A percentile compares a stretch with the other conserved stretches of the same genome.
Conservation (phyloP, 1,140 invertebrate genomes). For the Solen grandis region DNA sequence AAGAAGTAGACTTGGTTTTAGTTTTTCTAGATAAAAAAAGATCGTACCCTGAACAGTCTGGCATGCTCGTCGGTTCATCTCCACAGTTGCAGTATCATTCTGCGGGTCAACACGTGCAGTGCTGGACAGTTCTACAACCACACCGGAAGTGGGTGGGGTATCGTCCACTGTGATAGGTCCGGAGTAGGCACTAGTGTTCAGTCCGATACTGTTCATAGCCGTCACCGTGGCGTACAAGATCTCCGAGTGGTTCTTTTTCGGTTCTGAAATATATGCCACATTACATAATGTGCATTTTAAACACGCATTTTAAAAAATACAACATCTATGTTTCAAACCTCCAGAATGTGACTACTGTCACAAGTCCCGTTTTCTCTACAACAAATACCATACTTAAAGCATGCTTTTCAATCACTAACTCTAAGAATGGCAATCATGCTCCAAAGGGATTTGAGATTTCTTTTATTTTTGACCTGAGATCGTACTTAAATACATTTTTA, state of each 20-base stretch:
- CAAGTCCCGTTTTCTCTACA: background rate
- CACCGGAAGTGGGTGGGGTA: constrained; percentile 50
- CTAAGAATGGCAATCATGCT: too few species aligned
- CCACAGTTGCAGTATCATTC: constrained; percentile 19
- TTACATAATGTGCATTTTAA: too few species aligned
- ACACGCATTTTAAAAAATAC: background rate
- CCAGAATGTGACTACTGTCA: background rate
- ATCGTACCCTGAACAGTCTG: constrained; percentile 41
- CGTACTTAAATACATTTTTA: background rate
- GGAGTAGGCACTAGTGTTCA: constrained; percentile 34
- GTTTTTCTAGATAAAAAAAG: background rate
- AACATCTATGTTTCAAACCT: background rate
- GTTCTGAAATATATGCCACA: constrained; percentile 1
- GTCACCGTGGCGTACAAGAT: constrained; percentile 48
- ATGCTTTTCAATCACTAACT: background rate
- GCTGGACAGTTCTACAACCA: constrained; percentile 53
- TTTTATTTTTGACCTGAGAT: background rate
- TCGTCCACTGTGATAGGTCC: constrained; percentile 45
- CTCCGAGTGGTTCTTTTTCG: constrained; percentile 12
- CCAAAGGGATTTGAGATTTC: background rate
- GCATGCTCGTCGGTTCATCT: constrained; percentile 49
- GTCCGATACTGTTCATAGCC: constrained; percentile 55
- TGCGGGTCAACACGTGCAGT: constrained; percentile 28
- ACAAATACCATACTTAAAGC: background rate
- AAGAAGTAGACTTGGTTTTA: too few species aligned